phyloP scores from a whole-genome alignment of 1,140 invertebrate genomes.

The Drosophila kurseongensis region DNA sequence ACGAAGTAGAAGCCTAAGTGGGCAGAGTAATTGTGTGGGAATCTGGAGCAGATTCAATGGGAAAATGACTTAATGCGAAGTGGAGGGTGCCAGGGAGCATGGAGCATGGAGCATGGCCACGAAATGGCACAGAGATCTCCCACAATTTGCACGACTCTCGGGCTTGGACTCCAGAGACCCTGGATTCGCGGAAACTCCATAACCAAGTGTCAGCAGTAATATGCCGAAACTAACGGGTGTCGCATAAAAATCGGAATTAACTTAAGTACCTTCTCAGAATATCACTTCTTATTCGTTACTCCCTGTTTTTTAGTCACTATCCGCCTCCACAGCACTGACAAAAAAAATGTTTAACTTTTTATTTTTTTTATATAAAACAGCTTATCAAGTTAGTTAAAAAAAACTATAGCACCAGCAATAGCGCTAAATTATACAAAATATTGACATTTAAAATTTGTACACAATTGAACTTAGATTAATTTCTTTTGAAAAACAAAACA shows the following conservation, averaged over 20 bases:
- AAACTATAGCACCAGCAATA: too few relatives aligned
- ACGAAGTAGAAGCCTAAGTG: neutral
- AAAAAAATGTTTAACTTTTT: neutral
- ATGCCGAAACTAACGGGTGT: slow-evolving; percentile 56
- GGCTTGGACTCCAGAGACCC: slow-evolving; percentile 1
- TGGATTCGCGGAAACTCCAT: neutral
- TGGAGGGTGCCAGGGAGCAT: neutral
- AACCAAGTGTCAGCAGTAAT: slow-evolving; percentile 34
- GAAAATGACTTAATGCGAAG: slow-evolving; percentile 76
- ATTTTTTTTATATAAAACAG: too few relatives aligned
- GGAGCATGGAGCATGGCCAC: neutral
- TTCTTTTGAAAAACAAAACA: too few relatives aligned
- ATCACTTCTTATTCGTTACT: slow-evolving; percentile 6
- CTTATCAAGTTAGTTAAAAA: too few relatives aligned
- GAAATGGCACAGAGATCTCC: slow-evolving; percentile 65
- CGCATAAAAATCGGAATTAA: slow-evolving; percentile 62
- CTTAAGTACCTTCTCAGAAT: slow-evolving; percentile 10
- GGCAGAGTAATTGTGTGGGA: slow-evolving; percentile 69
- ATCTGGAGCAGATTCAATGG: slow-evolving; percentile 76
- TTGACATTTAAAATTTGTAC: too few relatives aligned
- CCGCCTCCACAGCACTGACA: slow-evolving; percentile 17
- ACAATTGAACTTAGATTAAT: too few relatives aligned
- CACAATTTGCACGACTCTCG: slow-evolving; percentile 60
- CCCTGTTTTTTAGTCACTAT: slow-evolving; percentile 17
- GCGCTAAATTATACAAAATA: too few relatives aligned